phyloP scores from a whole-genome alignment of 2,888 invertebrate species.

The Noctua fimbriata region DNA sequence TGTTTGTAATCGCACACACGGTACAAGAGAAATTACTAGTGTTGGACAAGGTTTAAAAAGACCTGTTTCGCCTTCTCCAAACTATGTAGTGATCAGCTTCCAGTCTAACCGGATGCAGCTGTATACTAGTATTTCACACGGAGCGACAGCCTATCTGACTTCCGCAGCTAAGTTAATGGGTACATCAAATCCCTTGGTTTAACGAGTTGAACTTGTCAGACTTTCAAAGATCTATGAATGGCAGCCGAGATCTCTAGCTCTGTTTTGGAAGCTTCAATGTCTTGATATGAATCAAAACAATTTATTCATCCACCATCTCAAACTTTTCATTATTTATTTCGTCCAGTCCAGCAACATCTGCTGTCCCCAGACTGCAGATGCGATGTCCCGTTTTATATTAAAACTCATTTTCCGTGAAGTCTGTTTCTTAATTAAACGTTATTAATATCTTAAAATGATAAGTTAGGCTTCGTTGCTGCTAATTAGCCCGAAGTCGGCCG shows the following conservation, averaged over 20 bases:
- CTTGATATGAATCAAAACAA: not conserved
- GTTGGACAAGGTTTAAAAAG: too few relatives aligned
- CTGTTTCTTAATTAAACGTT: constrained; percentile 71
- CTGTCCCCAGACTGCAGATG: constrained; percentile 49
- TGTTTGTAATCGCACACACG: too few relatives aligned
- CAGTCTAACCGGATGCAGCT: too few relatives aligned
- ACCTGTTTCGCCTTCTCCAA: too few relatives aligned
- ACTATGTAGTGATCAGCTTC: too few relatives aligned
- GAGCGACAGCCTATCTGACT: too few relatives aligned
- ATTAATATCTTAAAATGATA: constrained; percentile 70
- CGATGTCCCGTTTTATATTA: constrained; percentile 64
- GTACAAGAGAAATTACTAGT: too few relatives aligned
- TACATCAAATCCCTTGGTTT: not conserved
- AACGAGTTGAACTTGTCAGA: not conserved
- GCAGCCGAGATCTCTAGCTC: not conserved
- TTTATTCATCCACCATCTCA: not conserved
- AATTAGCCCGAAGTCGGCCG: constrained; percentile 65
- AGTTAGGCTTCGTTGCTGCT: constrained; percentile 66
- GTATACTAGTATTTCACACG: too few relatives aligned
- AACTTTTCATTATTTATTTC: constrained; percentile 27
- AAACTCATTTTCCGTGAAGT: constrained; percentile 63
- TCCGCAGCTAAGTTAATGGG: not conserved
- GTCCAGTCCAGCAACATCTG: constrained; percentile 47
- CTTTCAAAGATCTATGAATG: not conserved
- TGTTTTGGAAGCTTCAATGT: not conserved